A percentile compares a stretch with the other conserved stretches of the same genome.
Conservation (phyloP, 2,113 vertebrate genomes). For the Phyllostomus hastatus region DNA sequence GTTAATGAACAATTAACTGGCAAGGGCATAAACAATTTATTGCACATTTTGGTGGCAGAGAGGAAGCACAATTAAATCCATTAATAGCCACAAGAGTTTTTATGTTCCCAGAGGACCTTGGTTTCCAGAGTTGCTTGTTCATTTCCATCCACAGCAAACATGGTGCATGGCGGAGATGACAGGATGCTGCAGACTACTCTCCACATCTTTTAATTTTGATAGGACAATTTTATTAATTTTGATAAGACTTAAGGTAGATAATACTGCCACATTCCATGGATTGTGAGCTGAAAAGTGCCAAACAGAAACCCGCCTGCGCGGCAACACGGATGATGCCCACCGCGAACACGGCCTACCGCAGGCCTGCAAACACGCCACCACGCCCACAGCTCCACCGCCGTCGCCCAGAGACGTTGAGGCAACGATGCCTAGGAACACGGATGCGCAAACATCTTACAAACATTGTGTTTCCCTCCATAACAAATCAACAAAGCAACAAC, state of each 20-base stretch:
- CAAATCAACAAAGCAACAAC: neutral
- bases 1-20: slow-evolving; percentile 48
- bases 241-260: neutral
- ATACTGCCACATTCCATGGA: neutral
- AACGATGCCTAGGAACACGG: neutral
- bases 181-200: neutral
- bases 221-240: neutral
- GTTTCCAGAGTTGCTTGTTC: slow-evolving; percentile 54
- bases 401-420: neutral
- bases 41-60: slow-evolving; percentile 59
- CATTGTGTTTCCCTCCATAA: neutral
- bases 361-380: neutral
- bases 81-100: slow-evolving; percentile 68
- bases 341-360: neutral
- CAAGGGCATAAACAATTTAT: slow-evolving; percentile 60
- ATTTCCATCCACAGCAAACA: slow-evolving; percentile 38
- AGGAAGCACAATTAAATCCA: slow-evolving; percentile 72
- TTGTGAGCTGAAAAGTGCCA: neutral
- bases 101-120: slow-evolving; percentile 53
- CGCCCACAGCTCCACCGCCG: neutral
- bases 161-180: neutral
- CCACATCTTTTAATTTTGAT: neutral
- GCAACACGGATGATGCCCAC: neutral
- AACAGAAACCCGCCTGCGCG: neutral
- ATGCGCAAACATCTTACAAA: neutral